phyloP scores from a whole-genome alignment of 2,113 vertebrate genomes.

The Amia ocellicauda region DNA sequence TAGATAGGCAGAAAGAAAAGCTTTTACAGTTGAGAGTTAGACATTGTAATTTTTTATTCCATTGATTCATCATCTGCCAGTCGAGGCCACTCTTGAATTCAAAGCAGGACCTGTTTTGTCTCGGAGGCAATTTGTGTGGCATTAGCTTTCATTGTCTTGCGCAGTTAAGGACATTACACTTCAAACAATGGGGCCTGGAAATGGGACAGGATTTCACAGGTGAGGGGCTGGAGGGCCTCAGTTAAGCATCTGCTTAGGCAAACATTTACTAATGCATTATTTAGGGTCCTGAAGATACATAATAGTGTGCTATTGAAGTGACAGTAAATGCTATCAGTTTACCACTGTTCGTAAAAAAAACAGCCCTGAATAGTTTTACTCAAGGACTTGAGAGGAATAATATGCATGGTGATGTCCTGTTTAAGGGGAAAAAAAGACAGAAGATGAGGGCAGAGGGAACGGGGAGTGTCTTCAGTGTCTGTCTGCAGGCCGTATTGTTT shows the following conservation, averaged over 20 bases:
- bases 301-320: background rate
- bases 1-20: too few relatives aligned
- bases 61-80: background rate
- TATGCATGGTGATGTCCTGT: background rate
- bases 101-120: background rate
- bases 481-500: conserved; percentile 40
- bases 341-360: background rate
- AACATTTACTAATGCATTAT: conserved; percentile 4
- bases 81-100: background rate
- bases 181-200: background rate
- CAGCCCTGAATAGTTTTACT: background rate
- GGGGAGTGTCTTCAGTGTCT: background rate
- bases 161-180: background rate
- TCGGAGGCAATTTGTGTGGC: background rate
- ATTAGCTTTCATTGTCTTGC: background rate
- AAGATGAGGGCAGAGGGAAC: conserved; percentile 6
- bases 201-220: background rate
- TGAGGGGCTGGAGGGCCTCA: background rate
- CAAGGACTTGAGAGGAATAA: background rate
- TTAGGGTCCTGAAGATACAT: background rate
- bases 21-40: background rate
- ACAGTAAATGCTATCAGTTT: background rate
- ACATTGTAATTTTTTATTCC: background rate
- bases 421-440: background rate
- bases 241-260: background rate